Evolutionary conservation across 2,888 invertebrate species (phyloP).

Genomic region (Griposia aprilina): DNA sequence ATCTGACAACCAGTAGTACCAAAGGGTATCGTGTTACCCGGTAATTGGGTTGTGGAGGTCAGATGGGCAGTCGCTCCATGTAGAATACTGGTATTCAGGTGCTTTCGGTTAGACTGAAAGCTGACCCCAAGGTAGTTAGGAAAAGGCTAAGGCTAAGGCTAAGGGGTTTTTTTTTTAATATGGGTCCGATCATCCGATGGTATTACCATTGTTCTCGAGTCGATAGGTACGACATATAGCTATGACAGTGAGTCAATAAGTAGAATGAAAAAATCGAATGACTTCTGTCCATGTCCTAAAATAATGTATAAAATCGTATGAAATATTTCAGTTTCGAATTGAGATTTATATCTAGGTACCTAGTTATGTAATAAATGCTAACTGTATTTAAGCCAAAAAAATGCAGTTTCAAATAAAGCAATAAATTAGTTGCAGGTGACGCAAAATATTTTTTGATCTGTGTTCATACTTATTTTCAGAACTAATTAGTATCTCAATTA

Average conservation of each 20-base stretch:
- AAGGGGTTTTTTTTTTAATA: neutral
- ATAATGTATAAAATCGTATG: neutral
- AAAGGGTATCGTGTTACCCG: neutral
- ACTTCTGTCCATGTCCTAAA: neutral
- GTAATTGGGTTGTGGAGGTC: neutral
- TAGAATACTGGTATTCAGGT: neutral
- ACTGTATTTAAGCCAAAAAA: neutral
- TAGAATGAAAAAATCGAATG: neutral
- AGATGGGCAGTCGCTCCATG: neutral
- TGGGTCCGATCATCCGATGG: neutral
- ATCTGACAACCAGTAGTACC: neutral
- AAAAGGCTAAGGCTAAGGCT: no score
- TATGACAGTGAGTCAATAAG: no score
- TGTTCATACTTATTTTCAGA: neutral
- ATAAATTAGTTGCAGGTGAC: neutral
- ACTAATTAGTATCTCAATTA: constrained; percentile 44
- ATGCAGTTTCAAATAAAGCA: no score
- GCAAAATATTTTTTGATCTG: neutral
- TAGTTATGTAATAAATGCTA: neutral
- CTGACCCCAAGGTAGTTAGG: neutral
- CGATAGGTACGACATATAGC: neutral
- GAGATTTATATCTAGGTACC: neutral
- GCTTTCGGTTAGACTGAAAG: neutral
- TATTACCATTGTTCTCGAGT: neutral
- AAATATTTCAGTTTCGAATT: neutral